These are phyloP conservation scores for Bungarus multicinctus DNA, from an alignment of 2,113 vertebrate species.

Conservation along the genomic window DNA sequence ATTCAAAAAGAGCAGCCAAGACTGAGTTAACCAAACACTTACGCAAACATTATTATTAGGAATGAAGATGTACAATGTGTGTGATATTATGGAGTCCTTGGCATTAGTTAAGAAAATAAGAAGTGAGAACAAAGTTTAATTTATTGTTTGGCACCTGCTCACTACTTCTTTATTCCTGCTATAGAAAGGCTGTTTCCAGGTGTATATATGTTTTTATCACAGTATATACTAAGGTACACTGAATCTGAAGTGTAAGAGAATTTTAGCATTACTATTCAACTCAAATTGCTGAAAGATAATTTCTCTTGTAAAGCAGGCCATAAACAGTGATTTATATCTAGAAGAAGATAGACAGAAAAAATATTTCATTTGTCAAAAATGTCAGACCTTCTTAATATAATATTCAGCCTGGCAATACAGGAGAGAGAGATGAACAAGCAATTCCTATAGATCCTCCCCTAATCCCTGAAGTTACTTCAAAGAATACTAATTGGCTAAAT, in stretches of 20 bases:
- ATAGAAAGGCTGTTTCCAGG: conserved; percentile 65
- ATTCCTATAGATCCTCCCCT: not conserved
- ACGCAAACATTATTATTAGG: conserved; percentile 49
- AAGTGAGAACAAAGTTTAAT: not conserved
- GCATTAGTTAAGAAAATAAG: conserved; percentile 33
- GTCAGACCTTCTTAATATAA: conserved; percentile 11
- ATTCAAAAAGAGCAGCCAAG: conserved; percentile 40
- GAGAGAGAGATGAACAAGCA: not conserved
- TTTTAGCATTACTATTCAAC: conserved; percentile 57
- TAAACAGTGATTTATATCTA: conserved; percentile 33
- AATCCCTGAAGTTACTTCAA: not conserved
- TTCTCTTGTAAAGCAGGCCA: conserved; percentile 49
- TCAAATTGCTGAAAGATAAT: conserved; percentile 50
- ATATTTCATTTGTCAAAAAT: conserved; percentile 34
- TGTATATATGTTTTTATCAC: conserved; percentile 37
- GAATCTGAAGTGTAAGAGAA: conserved; percentile 40
- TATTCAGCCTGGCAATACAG: conserved; percentile 12
- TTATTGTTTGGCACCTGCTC: conserved; percentile 39
- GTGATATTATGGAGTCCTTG: conserved; percentile 35
- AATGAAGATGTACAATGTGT: not conserved
- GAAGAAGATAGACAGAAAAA: conserved; percentile 20
- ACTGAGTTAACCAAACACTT: conserved; percentile 53
- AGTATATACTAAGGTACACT: conserved; percentile 46
- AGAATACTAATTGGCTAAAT: not conserved
- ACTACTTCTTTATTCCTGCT: conserved; percentile 34